phyloP scores from a whole-genome alignment of 2,797 vertebrate genomes.

The Champsocephalus esox region DNA sequence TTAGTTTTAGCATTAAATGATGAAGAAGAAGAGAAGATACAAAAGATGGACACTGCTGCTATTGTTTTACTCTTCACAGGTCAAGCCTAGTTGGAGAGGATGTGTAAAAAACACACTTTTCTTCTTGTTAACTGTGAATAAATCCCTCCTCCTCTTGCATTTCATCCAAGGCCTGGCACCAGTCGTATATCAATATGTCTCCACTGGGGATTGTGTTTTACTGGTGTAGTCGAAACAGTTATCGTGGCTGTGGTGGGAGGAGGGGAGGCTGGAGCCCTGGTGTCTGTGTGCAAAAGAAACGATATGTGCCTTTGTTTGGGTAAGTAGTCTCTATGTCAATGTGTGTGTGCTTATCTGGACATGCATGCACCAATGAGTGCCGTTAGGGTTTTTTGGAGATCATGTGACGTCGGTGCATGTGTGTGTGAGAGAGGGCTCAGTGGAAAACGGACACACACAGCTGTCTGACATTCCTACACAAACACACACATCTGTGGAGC shows the following conservation, averaged over 20 bases:
- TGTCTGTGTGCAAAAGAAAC: conserved; percentile 66
- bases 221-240: conserved; percentile 50
- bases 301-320: conserved; percentile 65
- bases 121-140: conserved; percentile 26
- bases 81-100: conserved; percentile 1
- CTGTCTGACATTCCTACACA: conserved; percentile 76
- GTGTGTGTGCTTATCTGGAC: conserved; percentile 31
- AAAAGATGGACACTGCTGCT: conserved; percentile 13
- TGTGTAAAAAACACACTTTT: conserved; percentile 19
- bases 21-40: background rate
- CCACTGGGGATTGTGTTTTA: conserved; percentile 58
- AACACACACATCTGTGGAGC: conserved; percentile 10
- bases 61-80: conserved; percentile 24
- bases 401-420: conserved; percentile 42
- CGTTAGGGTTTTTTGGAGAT: conserved; percentile 16
- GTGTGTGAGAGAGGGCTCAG: conserved; percentile 43
- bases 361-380: conserved; percentile 35
- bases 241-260: conserved; percentile 49
- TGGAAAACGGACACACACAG: conserved; percentile 63
- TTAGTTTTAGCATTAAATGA: conserved; percentile 22
- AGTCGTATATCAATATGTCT: conserved; percentile 43
- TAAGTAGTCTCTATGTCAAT: conserved; percentile 41
- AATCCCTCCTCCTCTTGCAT: background rate
- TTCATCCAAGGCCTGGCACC: conserved; percentile 34
- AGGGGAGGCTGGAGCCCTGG: conserved; percentile 55